Evolutionary conservation across 1,140 invertebrate genomes (phyloP), one percentile per base, ranked within the genome.

Genomic region (Drosophila malerkotliana): DNA sequence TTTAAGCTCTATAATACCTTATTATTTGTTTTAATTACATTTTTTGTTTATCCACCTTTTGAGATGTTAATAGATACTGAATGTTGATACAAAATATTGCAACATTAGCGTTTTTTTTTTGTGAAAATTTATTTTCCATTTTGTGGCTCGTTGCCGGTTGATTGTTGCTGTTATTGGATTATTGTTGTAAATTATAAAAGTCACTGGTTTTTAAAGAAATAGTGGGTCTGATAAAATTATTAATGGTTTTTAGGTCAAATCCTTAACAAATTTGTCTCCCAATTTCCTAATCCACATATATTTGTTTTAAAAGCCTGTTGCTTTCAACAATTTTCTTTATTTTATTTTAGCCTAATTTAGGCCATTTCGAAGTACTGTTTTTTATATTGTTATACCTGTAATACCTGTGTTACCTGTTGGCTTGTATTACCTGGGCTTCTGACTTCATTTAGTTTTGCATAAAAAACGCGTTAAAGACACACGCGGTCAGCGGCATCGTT

Each of bases 381-480:
- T 6, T 28, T 6, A 28, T 28, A 28, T 28, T 28, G 6, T 28
- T 28, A 28, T 18, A 18, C 26, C 26, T 26, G 26, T 26, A 26
- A 6, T 51, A 12, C 18, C 15, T 32, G 37, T 14, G 26, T 28
- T 45, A 39, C 54, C 24, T 45, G 52, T 54, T 61, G 14, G 34
- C 63, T 30, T 32, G 30, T 32, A 28, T 52, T 32, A 15, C 15
- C 30, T 18, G 41, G 4, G 44, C 30, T 62, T 49, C 51, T 64
- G 66, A 87, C 82, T 85, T 85, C 82, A 85, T 87, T 85, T 78
- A 64, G 82, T 81, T 74, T 87, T 75, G 82, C 82, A 85, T 85
- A 85, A 85, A 85, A 87, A 82, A 68, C 77, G 74, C 82, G 66
- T 85, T 78, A 78, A 75, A 67, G n/a, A 58, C 39, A 48, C 59